phyloP scores from a whole-genome alignment of 2,797 vertebrate genomes.

The Hirundo rustica region DNA sequence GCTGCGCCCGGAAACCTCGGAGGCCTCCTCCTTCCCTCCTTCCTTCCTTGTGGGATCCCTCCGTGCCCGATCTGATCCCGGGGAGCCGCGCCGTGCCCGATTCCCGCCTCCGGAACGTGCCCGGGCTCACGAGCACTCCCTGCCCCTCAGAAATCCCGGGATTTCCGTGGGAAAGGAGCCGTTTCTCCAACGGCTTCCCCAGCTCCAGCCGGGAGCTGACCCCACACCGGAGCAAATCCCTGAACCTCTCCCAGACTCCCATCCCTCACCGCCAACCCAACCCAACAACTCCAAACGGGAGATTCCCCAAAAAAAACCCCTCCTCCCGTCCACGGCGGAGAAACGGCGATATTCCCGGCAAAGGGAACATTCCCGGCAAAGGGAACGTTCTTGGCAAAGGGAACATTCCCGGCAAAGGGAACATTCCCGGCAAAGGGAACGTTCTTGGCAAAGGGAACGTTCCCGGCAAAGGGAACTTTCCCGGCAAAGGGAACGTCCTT shows the following conservation, averaged over 20 bases:
- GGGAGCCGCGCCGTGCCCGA: not conserved
- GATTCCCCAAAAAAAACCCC: accelerated
- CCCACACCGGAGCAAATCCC: not conserved
- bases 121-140: accelerated
- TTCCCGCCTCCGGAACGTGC: not conserved
- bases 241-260: too few species aligned
- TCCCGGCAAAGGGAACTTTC: too few species aligned
- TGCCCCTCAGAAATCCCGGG: accelerated
- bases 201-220: not conserved
- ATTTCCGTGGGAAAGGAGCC: not conserved
- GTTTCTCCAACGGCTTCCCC: too few species aligned
- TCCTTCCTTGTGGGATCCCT: not conserved
- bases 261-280: accelerated
- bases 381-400: too few species aligned
- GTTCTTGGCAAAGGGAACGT: too few species aligned
- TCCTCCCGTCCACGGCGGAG: accelerated
- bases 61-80: not conserved
- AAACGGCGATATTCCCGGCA: not conserved
- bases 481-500: too few species aligned
- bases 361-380: not conserved
- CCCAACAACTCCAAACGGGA: too few species aligned
- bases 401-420: not conserved
- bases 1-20: not conserved
- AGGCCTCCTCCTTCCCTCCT: not conserved
- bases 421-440: too few species aligned